phyloP scores from a whole-genome alignment of 1,140 invertebrate species.

The Stenopsyche tienmushanensis region DNA sequence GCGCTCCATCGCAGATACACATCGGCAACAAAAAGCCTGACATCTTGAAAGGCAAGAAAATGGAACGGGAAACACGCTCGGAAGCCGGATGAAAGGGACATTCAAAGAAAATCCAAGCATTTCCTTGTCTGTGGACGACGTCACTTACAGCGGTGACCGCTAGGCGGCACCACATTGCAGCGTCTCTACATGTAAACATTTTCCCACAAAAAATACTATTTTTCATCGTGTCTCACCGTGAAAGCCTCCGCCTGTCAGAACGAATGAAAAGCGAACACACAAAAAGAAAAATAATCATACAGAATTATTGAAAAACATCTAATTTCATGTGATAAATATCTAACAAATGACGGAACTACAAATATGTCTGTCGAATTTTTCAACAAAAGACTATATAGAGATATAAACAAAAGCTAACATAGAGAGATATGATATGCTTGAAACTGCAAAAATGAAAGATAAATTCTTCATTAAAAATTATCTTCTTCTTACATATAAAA shows the following conservation, averaged over 20 bases:
- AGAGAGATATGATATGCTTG: no score
- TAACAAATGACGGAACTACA: no score
- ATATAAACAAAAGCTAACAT: no score
- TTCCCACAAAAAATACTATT: background rate
- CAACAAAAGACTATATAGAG: no score
- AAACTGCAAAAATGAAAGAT: no score
- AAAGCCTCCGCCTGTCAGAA: background rate
- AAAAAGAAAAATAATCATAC: no score
- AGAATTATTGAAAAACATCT: no score
- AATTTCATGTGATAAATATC: no score
- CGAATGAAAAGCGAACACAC: background rate
- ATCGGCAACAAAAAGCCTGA: background rate
- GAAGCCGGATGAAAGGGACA: background rate
- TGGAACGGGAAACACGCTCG: background rate
- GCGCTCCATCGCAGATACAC: background rate
- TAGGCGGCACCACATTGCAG: no score
- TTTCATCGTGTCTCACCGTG: background rate
- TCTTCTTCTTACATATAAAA: no score
- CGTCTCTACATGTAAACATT: background rate
- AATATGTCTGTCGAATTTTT: no score
- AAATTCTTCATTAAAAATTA: no score
- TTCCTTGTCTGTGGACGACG: background rate
- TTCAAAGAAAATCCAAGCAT: background rate
- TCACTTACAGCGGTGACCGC: background rate
- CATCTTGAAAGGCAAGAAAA: background rate